Evolutionary conservation across 2,797 vertebrate species (phyloP), one percentile per base, ranked within the genome.

Genomic region (Monodelphis domestica): DNA sequence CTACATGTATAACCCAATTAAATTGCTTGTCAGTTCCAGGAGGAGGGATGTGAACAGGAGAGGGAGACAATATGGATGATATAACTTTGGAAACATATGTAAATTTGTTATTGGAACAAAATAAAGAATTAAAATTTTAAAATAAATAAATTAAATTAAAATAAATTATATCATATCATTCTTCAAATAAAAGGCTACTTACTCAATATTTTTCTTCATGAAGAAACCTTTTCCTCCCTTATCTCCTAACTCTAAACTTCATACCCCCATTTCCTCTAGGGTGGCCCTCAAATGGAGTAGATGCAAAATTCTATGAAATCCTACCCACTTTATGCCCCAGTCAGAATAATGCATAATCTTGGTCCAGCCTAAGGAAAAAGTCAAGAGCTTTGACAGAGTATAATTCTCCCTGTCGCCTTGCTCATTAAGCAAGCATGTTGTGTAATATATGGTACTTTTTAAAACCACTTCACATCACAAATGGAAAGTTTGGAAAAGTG

Each of bases 401-500:
- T 4, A 87, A 14, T 54, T 63, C n/a, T 54, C 63, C n/a, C 52
- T 56, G 53, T 93, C 70, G 96, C 38, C 26, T 45, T 0, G 0
- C 17, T 54, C 26, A 10, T 88, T 94, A 78, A 78, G 70, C 1
- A 12, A 45, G 70, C 45, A 21, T 78, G 70, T 45, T 78, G n/a
- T 78, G 14, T 78, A 78, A 78, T 78, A 78, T 78, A 30, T 26
- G 78, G 70, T 95, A 95, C 55, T 88, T 53, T 90, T 89, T 57
- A 38, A 3, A 95, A 94, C 0, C 51, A 29, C 26, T 56, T 7
- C 45, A 87, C 12, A 28, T 3, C 78, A 51, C 28, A 53, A 56
- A 90, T 91, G 63, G 0, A 95, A 26, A 95, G 95, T 89, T 50
- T n/a, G 14, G 90, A 38, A 78, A 96, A 56, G 95, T 92, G 15